phyloP scores from a whole-genome alignment of 2,113 vertebrate species.

The Megaceryle torquata region DNA sequence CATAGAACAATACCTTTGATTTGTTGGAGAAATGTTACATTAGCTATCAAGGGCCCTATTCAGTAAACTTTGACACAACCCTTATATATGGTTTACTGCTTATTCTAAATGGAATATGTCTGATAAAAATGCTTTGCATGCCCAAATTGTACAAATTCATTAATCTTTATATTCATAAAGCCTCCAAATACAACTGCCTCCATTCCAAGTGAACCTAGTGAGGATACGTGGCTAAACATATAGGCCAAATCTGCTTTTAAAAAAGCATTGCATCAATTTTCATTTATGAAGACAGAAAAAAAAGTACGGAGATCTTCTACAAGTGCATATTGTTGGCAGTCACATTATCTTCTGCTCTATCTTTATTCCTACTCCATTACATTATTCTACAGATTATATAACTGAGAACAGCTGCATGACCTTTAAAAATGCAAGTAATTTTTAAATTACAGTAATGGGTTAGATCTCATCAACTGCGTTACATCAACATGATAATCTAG shows the following conservation, averaged over 20 bases:
- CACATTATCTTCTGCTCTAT: background rate
- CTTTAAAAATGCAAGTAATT: constrained; percentile 17
- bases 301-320: background rate
- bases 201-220: background rate
- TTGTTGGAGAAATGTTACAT: constrained; percentile 78
- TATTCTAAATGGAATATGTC: constrained; percentile 64
- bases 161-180: constrained; percentile 60
- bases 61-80: constrained; percentile 77
- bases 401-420: constrained; percentile 12
- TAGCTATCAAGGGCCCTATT: constrained; percentile 77
- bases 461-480: background rate
- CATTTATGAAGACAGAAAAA: background rate
- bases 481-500: background rate
- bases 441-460: background rate
- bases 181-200: background rate
- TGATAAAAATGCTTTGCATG: constrained; percentile 70
- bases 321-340: background rate
- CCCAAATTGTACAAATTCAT: constrained; percentile 73
- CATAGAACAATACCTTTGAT: constrained; percentile 79
- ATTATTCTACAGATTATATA: background rate
- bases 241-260: background rate
- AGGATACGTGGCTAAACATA: background rate
- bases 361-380: background rate
- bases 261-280: background rate
- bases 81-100: constrained; percentile 73